Evolutionary conservation across 2,113 vertebrate genomes (phyloP), one percentile per base, ranked within the genome.

Genomic region (Uria aalge): DNA sequence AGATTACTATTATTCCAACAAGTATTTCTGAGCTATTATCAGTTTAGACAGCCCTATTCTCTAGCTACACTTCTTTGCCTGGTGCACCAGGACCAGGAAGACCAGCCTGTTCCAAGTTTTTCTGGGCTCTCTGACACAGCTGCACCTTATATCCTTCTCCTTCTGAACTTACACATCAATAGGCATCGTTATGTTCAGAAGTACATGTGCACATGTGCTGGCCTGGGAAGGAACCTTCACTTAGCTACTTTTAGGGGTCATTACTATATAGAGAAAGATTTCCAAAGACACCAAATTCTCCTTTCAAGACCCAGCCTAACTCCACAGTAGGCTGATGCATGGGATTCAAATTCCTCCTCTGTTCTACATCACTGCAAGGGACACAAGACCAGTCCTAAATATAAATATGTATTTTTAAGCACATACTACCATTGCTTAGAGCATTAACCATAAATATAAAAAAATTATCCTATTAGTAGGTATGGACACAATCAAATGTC

Each of bases 201-300:
- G 29, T 8, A 27, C 32, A 59, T 0, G 0, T 7, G 10, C 5
- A 34, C 13, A 5, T 12, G 14, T 21, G 20, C 52, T 24, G 32
- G 48, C 26, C 22, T 52, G 30, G 32, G 38, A 71, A 66, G 41
- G 13, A 50, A 64, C 10, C 15, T 60, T 36, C 52, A 55, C 38
- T 38, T 24, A 32, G 26, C 21, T 76, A 16, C 34, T 72, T 40
- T 48, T 36, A 57, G n/a, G 22, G 7, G 55, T 63, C 18, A 38
- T 27, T 40, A 52, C 32, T 50, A 24, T 4, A 60, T 2, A 56
- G 15, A 29, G 23, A 50, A 81, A 82, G 18, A 34, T 15, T 76
- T 79, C 19, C 41, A 67, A 87, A 77, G 11, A 45, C 20, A 87
- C 41, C 8, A 60, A 45, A 67, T n/a, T 78, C 19, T 62, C 36